Percentiles rank a stretch among this genome's conserved stretches.
These are phyloP conservation scores for Poeciliopsis gracilis DNA, from an alignment of 2,797 vertebrate genomes.

Conservation along the genomic window DNA sequence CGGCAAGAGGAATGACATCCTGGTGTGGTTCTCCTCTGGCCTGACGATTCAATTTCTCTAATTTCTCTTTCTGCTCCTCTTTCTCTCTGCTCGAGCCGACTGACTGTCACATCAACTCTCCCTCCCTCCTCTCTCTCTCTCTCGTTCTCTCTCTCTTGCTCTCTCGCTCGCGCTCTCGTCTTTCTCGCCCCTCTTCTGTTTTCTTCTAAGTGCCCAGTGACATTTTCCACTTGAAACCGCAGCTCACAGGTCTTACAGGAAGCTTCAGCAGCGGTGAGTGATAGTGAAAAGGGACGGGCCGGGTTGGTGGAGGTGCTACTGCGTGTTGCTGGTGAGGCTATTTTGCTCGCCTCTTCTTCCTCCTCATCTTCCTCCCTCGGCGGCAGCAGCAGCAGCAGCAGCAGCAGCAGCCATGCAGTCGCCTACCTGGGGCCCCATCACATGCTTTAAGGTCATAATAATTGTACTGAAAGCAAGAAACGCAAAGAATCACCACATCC, in stretches of 20 bases:
- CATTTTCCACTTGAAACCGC: conserved; percentile 69
- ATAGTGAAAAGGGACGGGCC: conserved; percentile 50
- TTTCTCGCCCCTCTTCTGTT: conserved; percentile 20
- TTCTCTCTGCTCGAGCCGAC: conserved; percentile 16
- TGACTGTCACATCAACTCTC: conserved; percentile 21
- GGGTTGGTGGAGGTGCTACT: not conserved
- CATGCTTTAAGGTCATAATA: conserved; percentile 31
- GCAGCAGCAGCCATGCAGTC: conserved; percentile 10
- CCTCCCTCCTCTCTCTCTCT: conserved; percentile 8
- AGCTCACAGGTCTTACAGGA: conserved; percentile 65
- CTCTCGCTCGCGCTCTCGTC: conserved; percentile 45
- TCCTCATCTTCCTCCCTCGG: not conserved
- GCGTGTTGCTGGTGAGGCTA: not conserved
- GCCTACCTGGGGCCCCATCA: conserved; percentile 35
- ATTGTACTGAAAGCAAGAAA: conserved; percentile 54
- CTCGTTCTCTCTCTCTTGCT: conserved; percentile 33
- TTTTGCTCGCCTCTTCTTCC: conserved; percentile 30
- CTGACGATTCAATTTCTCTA: not conserved
- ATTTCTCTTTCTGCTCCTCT: conserved; percentile 13
- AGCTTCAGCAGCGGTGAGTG: conserved; percentile 42
- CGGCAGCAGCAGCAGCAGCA: not conserved
- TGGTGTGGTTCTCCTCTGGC: conserved; percentile 16
- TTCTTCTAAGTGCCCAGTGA: conserved; percentile 67
- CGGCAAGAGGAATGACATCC: conserved; percentile 34
- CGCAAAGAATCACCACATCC: conserved; percentile 62